Evolutionary conservation across 1,140 invertebrate genomes (phyloP).

Genomic region (Halesus radiatus): DNA sequence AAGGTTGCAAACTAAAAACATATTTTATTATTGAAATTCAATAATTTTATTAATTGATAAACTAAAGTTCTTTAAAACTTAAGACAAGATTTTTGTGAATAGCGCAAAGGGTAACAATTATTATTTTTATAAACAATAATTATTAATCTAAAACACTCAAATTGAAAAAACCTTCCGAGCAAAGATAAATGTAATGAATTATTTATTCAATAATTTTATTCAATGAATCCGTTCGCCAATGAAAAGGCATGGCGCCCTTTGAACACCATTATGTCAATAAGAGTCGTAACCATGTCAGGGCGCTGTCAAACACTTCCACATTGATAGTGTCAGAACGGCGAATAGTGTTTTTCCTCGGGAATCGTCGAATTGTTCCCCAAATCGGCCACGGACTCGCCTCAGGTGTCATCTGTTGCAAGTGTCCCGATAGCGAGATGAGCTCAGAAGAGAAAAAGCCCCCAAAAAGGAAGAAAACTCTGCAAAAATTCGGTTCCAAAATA

Average conservation of each 20-base stretch:
- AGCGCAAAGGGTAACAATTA: too few relatives aligned
- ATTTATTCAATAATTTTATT: too few relatives aligned
- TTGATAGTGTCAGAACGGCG: neutral
- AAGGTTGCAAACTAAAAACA: too few relatives aligned
- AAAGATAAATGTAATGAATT: too few relatives aligned
- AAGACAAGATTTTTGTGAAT: too few relatives aligned
- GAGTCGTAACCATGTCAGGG: conserved; percentile 17
- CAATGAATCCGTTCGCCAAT: conserved; percentile 1
- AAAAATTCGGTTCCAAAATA: conserved; percentile 42
- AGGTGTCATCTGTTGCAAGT: neutral
- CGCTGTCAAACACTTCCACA: conserved; percentile 3
- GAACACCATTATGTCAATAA: conserved; percentile 26
- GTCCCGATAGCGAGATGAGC: conserved; percentile 6
- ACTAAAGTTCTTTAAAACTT: too few relatives aligned
- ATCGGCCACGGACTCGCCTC: neutral
- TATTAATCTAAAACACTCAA: too few relatives aligned
- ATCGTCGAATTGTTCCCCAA: neutral
- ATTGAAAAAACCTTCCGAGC: too few relatives aligned
- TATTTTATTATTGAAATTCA: too few relatives aligned
- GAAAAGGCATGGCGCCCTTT: neutral
- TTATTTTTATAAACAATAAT: too few relatives aligned
- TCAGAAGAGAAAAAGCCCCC: conserved; percentile 33
- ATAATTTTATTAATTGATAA: too few relatives aligned
- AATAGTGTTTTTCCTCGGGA: neutral
- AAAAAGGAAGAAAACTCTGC: conserved; percentile 35